Evolutionary conservation across 2,888 invertebrate species (phyloP).

Genomic region (Mongoloraphidia duomilia): DNA sequence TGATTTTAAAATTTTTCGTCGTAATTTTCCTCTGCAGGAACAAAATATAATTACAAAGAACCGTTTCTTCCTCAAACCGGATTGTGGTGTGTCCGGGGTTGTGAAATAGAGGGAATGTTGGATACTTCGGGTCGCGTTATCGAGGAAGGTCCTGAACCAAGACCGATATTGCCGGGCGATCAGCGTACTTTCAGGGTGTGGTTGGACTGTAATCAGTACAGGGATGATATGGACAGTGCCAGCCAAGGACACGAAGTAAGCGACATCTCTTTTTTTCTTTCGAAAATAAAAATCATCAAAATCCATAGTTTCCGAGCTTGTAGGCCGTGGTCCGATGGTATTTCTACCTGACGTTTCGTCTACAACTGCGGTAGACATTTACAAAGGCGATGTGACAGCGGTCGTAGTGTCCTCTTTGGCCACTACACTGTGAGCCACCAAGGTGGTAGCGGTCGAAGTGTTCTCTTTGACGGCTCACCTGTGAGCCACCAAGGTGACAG

Average conservation of each 20-base stretch:
- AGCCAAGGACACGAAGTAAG: conserved; percentile 64
- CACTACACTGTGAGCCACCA: no score
- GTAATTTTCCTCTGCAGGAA: conserved; percentile 33
- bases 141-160: conserved; percentile 88
- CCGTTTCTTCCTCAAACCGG: conserved; percentile 90
- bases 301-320: no score
- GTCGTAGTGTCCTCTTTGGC: no score
- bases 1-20: conserved; percentile 7
- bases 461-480: no score
- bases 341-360: no score
- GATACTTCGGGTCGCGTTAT: conserved; percentile 91
- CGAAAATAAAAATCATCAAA: no score
- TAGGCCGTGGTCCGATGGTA: no score
- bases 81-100: conserved; percentile 82
- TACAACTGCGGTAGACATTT: no score
- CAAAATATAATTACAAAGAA: conserved; percentile 64
- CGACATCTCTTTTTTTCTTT: conserved; percentile 5
- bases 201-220: conserved; percentile 95
- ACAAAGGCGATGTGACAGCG: no score
- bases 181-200: conserved; percentile 84
- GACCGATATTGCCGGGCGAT: conserved; percentile 76
- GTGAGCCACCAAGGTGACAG: no score
- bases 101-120: conserved; percentile 97
- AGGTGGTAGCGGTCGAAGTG: no score
- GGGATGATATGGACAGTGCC: conserved; percentile 75